Evolutionary conservation across 2,113 vertebrate genomes (phyloP).

Genomic region (Cynocephalus volans): DNA sequence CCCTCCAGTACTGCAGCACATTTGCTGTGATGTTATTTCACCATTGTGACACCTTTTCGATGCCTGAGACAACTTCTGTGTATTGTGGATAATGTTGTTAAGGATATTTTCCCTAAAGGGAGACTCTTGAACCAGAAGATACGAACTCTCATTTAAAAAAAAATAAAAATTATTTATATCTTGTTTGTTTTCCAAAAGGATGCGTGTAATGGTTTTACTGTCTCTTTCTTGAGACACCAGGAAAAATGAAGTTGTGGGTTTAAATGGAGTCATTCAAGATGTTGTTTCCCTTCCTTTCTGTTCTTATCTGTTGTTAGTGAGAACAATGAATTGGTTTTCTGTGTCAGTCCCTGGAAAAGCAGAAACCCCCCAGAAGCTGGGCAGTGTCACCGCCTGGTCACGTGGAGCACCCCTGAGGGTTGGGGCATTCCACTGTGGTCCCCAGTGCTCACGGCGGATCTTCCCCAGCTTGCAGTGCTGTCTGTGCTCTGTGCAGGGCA

Average conservation of each 20-base stretch:
- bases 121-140: not conserved
- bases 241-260: not conserved
- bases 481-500: not conserved
- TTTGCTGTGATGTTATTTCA: not conserved
- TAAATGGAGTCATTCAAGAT: not conserved
- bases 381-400: not conserved
- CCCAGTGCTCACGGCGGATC: not conserved
- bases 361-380: not conserved
- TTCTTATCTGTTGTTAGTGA: not conserved
- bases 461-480: no score
- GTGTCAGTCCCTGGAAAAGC: not conserved
- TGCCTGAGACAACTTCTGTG: not conserved
- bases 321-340: not conserved
- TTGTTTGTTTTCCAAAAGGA: not conserved
- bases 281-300: not conserved
- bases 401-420: not conserved
- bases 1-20: no score
- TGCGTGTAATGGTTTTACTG: not conserved
- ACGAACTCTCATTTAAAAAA: not conserved
- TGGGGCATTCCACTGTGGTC: not conserved
- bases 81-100: not conserved
- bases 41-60: not conserved
- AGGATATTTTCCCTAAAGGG: not conserved
- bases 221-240: not conserved
- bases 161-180: not conserved